These are phyloP conservation scores for Cochlearius cochlearius DNA, from an alignment of 2,113 vertebrate species.

Conservation along the genomic window DNA sequence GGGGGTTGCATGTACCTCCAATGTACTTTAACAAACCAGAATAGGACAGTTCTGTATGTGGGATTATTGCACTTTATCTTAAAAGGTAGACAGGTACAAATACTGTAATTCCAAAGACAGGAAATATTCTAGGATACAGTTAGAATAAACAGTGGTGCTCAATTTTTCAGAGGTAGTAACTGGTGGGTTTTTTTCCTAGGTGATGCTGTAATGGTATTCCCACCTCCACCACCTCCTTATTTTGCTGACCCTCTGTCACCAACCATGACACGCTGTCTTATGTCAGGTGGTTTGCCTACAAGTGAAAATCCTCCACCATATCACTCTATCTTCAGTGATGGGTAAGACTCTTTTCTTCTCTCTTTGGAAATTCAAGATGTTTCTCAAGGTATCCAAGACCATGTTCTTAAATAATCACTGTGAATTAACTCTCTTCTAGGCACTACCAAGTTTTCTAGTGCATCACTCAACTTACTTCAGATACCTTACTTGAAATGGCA, in stretches of 20 bases:
- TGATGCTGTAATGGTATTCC: conserved; percentile 77
- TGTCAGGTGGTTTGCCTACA: not conserved
- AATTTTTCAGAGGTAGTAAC: not conserved
- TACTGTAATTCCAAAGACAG: not conserved
- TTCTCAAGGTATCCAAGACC: not conserved
- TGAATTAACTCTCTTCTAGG: not conserved
- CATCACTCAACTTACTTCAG: not conserved
- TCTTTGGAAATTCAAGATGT: not conserved
- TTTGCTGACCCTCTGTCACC: conserved; percentile 67
- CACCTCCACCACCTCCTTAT: conserved; percentile 80
- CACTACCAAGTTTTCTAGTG: not conserved
- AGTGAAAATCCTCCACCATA: conserved; percentile 76
- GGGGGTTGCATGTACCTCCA: not conserved
- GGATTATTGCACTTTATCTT: not conserved
- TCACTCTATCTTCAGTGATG: conserved; percentile 65
- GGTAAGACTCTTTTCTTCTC: conserved; percentile 66
- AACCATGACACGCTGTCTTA: not conserved
- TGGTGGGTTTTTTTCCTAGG: conserved; percentile 26
- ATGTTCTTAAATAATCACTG: not conserved
- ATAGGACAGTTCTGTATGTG: not conserved
- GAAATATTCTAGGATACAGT: not conserved
- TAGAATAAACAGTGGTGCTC: not conserved
- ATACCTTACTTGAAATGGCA: not conserved
- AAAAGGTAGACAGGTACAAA: not conserved
- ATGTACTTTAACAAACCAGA: not conserved